Base-by-base conservation (phyloP, 2,797 vertebrate genomes). In the Leptoclinus maculatus region DNA sequence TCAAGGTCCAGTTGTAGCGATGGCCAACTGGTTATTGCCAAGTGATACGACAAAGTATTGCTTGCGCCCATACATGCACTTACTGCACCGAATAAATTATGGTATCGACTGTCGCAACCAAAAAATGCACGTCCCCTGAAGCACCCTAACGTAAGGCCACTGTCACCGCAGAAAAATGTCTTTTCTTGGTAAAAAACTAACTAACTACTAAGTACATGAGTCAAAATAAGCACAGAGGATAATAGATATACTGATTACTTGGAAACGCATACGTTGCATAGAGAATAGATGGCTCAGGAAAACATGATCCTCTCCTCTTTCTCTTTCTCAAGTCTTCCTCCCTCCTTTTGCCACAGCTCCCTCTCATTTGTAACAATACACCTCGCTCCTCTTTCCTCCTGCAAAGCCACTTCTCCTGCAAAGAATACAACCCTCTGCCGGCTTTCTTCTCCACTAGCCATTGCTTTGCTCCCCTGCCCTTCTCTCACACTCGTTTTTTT, bases 331-430 rank as follows among this genome's bases (percentile, higher is more conserved):
- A 36, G 59, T 73, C 66, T 77, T 71, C 58, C 64, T 82, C 51
- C 68, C 54, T 80, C 58, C 29, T 73, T 67, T 25, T 27, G 21
- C 78, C 51, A 74, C 54, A 21, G 75, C 73, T 80, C 79, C 65
- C 68, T 87, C 82, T 86, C 66, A 79, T 77, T 72, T 76, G 84
- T 90, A 86, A 90, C 83, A 62, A 19, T 32, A 87, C 74, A 86
- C 84, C 74, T 77, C 34, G 81, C 78, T 63, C 21, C 53, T 54
- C 53, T 67, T 39, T 82, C 67, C 69, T 70, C 65, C 73, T 34
- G 13, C 74, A 0, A 11, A 75, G 49, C 62, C 10, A 3, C 68
- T 66, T 47, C 69, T 70, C 65, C 73, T 34, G 13, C 74, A 0
- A 11, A 75, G 49, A 74, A 60, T 62, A 70, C 45, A 38, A 36